Evolutionary conservation across 2,888 invertebrate species (phyloP).

Genomic region (Phaedon cochleariae): DNA sequence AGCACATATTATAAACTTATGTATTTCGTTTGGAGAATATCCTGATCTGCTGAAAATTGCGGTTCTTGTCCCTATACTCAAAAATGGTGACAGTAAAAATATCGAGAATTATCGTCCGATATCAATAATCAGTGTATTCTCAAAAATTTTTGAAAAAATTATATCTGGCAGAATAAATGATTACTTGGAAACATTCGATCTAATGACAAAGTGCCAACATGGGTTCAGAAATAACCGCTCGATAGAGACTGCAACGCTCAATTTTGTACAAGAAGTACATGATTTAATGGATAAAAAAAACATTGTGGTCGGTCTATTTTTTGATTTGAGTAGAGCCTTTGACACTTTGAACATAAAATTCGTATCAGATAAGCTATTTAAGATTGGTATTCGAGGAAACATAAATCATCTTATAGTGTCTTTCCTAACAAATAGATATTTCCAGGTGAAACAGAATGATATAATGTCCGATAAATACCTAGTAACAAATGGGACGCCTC

Average conservation of each 20-base stretch:
- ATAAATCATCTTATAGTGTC: not conserved
- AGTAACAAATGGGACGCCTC: not conserved
- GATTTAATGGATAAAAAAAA: not conserved
- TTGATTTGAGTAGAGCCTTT: constrained; percentile 1
- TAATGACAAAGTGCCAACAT: not conserved
- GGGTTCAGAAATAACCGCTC: not conserved
- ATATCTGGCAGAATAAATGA: not conserved
- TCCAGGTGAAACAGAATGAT: not conserved
- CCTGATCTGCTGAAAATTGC: not conserved
- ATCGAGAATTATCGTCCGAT: constrained; percentile 4
- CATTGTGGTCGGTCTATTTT: not conserved
- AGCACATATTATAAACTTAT: not conserved
- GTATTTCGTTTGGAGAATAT: constrained; percentile 6
- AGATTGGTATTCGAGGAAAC: not conserved
- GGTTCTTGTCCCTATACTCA: constrained; percentile 1
- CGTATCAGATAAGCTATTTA: not conserved
- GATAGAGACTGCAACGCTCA: constrained; percentile 5
- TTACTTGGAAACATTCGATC: not conserved
- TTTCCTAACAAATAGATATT: not conserved
- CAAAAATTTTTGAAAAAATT: not conserved
- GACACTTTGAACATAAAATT: not conserved
- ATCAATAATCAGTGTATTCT: not conserved
- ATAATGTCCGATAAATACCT: not conserved
- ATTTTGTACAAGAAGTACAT: not conserved
- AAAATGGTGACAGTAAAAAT: constrained; percentile 3